Evolutionary conservation across 2,113 vertebrate genomes (phyloP), one percentile per base, ranked within the genome.

Genomic region (Pterocles orientalis): DNA sequence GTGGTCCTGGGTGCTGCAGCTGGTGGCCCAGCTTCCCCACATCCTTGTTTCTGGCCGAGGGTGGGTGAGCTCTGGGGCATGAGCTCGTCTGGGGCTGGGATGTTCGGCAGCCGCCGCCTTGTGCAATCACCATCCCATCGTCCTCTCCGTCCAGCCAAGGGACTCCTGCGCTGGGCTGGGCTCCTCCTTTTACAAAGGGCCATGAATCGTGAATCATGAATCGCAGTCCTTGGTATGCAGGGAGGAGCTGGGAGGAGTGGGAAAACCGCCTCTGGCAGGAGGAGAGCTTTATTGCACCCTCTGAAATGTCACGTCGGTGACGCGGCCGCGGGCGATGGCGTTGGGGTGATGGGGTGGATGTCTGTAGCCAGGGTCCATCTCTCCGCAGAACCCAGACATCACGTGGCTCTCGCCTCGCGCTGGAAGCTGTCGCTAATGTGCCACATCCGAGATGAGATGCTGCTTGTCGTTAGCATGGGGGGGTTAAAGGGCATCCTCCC

Each of bases 391-490:
- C 16, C 68, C 94, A 97, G 95, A 96, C 97, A 62, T 95, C 95
- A 94, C 83, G 75, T 96, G 96, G 95, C 84, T 56, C 34, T 45
- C 12, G 45, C 92, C 84, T 20, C 18, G 7, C 14, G 7, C 86
- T 95, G 94, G 77, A 76, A 87, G 90, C 94, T 92, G 94, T 93
- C 85, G 2, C 91, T 9, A 45, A 69, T 19, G 18, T 45, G 79
- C 80, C 93, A 88, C 75, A 48, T 41, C 66, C 1, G 87, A 54
- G 93, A 72, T 9, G 88, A 86, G 92, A 82, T 82, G 93, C 82
- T 92, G 95, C 85, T 58, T 58, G 93, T 84, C 89, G 56, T 97
- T 93, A 95, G 69, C 48, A 26, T 86, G 92, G 84, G 91, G 36
- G 33, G 84, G 91, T 34, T n/a, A 75, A 88, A 82, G 92, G 88